Percentiles rank a stretch among this genome's conserved stretches.
These are phyloP conservation scores for Callimorpha dominula DNA, from an alignment of 2,888 invertebrate species.

Conservation along the genomic window DNA sequence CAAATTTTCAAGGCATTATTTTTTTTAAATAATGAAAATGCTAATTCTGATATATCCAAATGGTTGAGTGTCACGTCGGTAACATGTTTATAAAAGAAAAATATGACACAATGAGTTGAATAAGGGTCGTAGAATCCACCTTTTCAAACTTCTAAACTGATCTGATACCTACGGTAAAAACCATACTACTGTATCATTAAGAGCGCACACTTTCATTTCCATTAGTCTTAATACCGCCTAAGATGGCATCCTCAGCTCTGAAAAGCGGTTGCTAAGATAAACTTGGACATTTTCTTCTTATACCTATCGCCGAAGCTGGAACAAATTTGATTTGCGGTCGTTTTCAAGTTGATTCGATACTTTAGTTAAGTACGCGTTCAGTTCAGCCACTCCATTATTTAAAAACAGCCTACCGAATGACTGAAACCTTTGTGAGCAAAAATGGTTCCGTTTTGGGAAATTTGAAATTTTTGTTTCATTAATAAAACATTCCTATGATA, in stretches of 20 bases:
- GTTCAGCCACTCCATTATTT: conserved; percentile 18
- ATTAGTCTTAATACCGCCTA: background rate
- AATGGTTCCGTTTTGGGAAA: background rate
- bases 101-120: no score
- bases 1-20: no score
- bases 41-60: no score
- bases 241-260: background rate
- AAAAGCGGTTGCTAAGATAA: conserved; percentile 12
- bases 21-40: no score
- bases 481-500: background rate
- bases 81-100: no score
- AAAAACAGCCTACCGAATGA: background rate
- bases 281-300: conserved; percentile 9
- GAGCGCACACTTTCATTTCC: background rate
- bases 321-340: conserved; percentile 18
- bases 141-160: background rate
- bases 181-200: background rate
- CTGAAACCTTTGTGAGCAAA: background rate
- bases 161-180: background rate
- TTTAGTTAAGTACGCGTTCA: conserved; percentile 22
- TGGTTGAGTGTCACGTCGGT: no score
- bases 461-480: background rate
- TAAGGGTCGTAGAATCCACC: background rate
- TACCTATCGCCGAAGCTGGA: conserved; percentile 5
- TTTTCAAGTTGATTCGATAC: conserved; percentile 18